Conservation (phyloP, 2,888 invertebrate genomes). For the Muscina levida region DNA sequence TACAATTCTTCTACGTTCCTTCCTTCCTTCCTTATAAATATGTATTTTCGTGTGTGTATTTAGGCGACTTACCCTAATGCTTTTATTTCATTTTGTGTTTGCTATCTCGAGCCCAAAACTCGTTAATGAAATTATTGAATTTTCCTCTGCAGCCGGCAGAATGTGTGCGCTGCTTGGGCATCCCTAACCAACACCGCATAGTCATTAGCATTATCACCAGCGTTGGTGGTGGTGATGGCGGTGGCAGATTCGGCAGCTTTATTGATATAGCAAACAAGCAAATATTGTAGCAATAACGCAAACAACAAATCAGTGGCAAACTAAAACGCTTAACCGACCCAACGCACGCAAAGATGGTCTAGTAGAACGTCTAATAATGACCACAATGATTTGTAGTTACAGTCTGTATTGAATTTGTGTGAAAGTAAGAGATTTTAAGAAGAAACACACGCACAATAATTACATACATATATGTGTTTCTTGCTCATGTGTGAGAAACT, state of each 20-base stretch:
- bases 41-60: too few relatives aligned
- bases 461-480: too few relatives aligned
- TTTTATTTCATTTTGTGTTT: not conserved
- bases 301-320: conserved; percentile 16
- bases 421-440: not conserved
- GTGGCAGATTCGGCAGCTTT: not conserved
- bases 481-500: not conserved
- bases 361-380: not conserved
- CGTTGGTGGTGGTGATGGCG: not conserved
- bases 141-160: not conserved
- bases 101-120: not conserved
- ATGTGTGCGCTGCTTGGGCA: not conserved
- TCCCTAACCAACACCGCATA: too few relatives aligned
- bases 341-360: conserved; percentile 35
- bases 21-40: too few relatives aligned
- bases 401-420: not conserved
- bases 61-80: not conserved
- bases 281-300: too few relatives aligned
- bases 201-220: not conserved
- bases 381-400: not conserved
- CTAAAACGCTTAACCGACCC: conserved; percentile 16
- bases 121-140: conserved; percentile 3
- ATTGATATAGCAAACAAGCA: conserved; percentile 15
- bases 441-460: too few relatives aligned
- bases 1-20: not conserved